These are phyloP conservation scores for Oithona nana DNA, from an alignment of 2,888 invertebrate species.

Conservation along the genomic window DNA sequence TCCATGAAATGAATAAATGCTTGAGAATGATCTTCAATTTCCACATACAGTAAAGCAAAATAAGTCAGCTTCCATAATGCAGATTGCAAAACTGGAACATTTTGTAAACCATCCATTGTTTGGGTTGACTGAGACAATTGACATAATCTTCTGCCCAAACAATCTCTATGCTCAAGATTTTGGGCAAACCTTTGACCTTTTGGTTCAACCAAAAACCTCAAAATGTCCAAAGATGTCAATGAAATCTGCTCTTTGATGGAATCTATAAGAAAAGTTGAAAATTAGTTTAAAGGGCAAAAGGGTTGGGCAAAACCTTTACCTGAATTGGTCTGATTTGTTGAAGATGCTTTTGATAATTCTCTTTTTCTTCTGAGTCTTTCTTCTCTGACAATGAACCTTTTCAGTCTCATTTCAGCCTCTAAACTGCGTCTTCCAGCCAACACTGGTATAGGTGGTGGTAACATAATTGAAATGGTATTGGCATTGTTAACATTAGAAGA, in stretches of 20 bases:
- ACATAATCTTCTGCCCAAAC: neutral
- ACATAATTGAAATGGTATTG: neutral
- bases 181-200: neutral
- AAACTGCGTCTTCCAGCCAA: neutral
- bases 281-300: no score
- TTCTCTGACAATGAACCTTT: neutral
- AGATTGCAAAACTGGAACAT: no score
- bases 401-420: neutral
- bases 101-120: no score
- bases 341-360: neutral
- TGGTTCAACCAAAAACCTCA: neutral
- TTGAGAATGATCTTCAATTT: neutral
- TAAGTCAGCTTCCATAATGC: no score
- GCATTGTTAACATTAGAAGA: conserved; percentile 1
- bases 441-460: conserved; percentile 6
- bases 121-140: neutral
- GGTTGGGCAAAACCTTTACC: no score
- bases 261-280: neutral
- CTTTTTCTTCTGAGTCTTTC: neutral
- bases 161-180: neutral
- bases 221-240: neutral
- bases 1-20: neutral
- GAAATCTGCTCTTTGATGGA: neutral
- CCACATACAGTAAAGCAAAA: neutral
- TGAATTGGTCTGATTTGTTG: no score